phyloP scores from a whole-genome alignment of 2,113 vertebrate genomes.

The Thermophis baileyi region DNA sequence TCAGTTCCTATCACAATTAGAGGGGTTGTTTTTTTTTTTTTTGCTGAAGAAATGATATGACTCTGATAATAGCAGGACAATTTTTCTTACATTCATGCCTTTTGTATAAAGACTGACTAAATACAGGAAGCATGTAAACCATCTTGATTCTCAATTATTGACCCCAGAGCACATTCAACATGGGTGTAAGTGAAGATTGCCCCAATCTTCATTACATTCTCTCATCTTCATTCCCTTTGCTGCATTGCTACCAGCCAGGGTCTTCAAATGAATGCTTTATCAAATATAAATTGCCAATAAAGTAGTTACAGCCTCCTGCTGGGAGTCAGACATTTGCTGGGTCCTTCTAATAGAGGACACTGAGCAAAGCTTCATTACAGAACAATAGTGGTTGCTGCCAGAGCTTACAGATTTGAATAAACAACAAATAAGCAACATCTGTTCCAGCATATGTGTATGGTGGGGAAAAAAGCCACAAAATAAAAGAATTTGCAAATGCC shows the following conservation, averaged over 20 bases:
- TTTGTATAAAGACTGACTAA: slow-evolving; percentile 47
- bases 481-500: slow-evolving; percentile 88
- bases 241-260: slow-evolving; percentile 53
- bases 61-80: slow-evolving; percentile 14
- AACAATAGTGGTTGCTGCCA: slow-evolving; percentile 83
- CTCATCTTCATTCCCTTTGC: slow-evolving; percentile 19
- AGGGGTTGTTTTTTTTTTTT: not conserved
- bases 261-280: slow-evolving; percentile 54
- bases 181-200: slow-evolving; percentile 41
- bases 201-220: slow-evolving; percentile 47
- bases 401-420: slow-evolving; percentile 84
- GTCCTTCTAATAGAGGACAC: slow-evolving; percentile 76
- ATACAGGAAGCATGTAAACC: slow-evolving; percentile 36
- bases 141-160: slow-evolving; percentile 45
- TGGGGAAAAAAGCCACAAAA: slow-evolving; percentile 78
- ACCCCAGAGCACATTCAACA: slow-evolving; percentile 52
- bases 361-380: slow-evolving; percentile 80
- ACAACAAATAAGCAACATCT: slow-evolving; percentile 88
- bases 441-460: slow-evolving; percentile 85
- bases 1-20: not conserved
- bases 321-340: slow-evolving; percentile 68
- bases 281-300: slow-evolving; percentile 65
- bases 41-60: slow-evolving; percentile 48
- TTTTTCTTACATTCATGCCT: slow-evolving; percentile 32
- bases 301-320: slow-evolving; percentile 67